Evolutionary conservation across 2,888 invertebrate genomes (phyloP).

Genomic region (Coremacera marginata): DNA sequence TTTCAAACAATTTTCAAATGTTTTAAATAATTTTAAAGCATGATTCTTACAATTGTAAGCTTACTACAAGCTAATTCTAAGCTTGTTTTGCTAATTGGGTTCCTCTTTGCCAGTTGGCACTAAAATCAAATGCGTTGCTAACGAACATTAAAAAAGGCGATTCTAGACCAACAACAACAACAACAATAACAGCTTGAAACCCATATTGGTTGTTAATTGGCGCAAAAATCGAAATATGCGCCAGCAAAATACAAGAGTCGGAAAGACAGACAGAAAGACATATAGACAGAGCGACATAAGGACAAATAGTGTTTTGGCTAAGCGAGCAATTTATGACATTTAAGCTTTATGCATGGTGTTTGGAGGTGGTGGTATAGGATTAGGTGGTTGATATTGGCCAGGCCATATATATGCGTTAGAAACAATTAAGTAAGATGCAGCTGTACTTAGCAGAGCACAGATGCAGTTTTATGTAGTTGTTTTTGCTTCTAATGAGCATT

Average conservation of each 20-base stretch:
- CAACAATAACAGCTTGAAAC: conserved; percentile 22
- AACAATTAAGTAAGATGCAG: conserved; percentile 11
- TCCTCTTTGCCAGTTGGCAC: conserved; percentile 29
- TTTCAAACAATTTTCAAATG: no score
- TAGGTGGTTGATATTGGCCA: neutral
- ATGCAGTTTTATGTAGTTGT: neutral
- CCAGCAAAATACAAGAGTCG: neutral
- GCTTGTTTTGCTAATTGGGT: no score
- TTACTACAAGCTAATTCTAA: no score
- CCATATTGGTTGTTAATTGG: conserved; percentile 31
- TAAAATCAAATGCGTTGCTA: conserved; percentile 35
- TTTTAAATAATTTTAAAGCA: no score
- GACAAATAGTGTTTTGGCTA: neutral
- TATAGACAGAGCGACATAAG: neutral
- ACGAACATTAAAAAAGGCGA: conserved; percentile 23
- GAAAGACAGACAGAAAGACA: neutral
- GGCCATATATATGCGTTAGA: neutral
- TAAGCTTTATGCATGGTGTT: neutral
- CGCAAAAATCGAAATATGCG: conserved; percentile 11
- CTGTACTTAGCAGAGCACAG: neutral
- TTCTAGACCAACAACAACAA: conserved; percentile 24
- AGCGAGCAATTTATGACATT: conserved; percentile 25
- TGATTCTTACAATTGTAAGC: no score
- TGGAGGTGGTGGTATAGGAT: no score
- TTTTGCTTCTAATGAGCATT: neutral